Base-by-base conservation (phyloP, 1,140 invertebrate genomes). In the Drosophila repletoides region DNA sequence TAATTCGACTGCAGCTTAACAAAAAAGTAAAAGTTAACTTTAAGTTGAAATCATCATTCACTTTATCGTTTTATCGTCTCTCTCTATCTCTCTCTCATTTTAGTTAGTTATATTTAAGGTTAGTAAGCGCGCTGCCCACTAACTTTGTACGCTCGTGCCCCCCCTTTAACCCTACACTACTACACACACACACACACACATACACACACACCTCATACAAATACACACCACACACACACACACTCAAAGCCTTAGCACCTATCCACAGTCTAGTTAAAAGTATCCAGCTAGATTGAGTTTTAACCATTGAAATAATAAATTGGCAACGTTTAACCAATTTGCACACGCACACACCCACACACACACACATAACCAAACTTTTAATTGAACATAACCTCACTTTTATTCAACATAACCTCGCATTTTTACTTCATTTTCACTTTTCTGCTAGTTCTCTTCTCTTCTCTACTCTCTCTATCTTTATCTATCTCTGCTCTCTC, bases 281-380 rank as follows among this genome's bases (percentile, higher is more conserved):
- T 60, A 79, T 79, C 70, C 75, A 79, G 75, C 75, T 79, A 79
- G 75, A 74, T 79, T 56, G 58, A 80, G 59, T 65, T 55, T n/a
- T 70, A 70, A 74, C 71, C 52, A 48, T 33, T 31, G 60, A 49
- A 63, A 63, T 53, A 28, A 10, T 61, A 10, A 49, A 76, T 76
- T 80, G 76, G 66, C 46, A 58, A 58, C 49, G 24, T 14, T 24
- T 14, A 53, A 34, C 21, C 22, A 61, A 59, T 59, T 49, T 66
- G 26, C 43, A 38, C 48, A 9, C 28, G 19, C n/a, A 40, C 22
- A 28, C 14, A 36, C 15, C 12, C 21, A 70, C 45, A n/a, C n/a
- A n/a, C n/a, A 28, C 53, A 33, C 38, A 58, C 55, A 67, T 45
- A 49, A 40, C 60, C 60, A 34, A 22, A 56, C 33, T 48, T 64